Base-by-base conservation (phyloP, 2,797 vertebrate species). In the Eremophila alpestris region DNA sequence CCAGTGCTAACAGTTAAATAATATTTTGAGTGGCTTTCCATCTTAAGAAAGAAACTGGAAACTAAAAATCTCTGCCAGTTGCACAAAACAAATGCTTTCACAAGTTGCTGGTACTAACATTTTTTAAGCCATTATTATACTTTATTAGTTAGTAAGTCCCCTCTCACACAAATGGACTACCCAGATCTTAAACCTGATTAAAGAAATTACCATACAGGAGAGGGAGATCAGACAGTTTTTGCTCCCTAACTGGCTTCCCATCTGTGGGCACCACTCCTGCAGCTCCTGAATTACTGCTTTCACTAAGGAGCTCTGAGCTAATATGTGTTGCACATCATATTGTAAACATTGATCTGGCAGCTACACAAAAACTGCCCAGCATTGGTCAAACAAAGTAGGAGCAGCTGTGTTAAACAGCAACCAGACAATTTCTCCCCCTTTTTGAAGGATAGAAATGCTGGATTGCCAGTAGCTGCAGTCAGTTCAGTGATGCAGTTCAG, bases 291-390 rank as follows among this genome's bases (percentile, higher is more conserved):
- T 8, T 18, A 26, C 16, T 30, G 41, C 24, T 60, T 55, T 64
- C n/a, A 5, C 40, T 7, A 13, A 49, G 69, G 34, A 32, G 16
- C 29, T 64, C 46, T 64, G 26, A 56, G n/a, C 38, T 86, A 2
- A 4, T 2, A 4, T 2, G 7, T 21, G 6, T 36, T 64, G 36
- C 22, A 3, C 21, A 49, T 34, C 24, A 19, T 59, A 9, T 5
- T 29, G 4, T 32, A 38, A 83, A 23, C 46, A 43, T 19, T 36
- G 1, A 36, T 22, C 27, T 30, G n/a, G 29, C 43, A 55, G 36
- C 48, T 22, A 4, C 5, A 34, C 16, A 13, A 19, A 76, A 30
- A 11, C 49, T 30, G 14, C 62, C 60, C 38, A 41, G 52, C 41
- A 38, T 3, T 2, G 8, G 12, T 65, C 60, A 62, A 56, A 38